Evolutionary conservation across 23 tunicate species (phyloP).

Genomic region (Halocynthia aurantium): DNA sequence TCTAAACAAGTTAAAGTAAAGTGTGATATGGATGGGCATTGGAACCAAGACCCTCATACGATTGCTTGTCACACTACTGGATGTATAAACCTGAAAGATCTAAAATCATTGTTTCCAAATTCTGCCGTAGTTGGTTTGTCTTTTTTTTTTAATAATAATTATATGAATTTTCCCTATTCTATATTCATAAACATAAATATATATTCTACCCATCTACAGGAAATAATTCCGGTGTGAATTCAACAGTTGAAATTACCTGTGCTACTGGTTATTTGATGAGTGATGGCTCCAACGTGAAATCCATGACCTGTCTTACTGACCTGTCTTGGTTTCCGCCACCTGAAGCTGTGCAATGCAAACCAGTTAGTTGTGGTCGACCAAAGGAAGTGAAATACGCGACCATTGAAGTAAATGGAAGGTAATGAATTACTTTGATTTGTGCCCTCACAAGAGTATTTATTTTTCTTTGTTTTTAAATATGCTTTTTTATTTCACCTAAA

Average conservation of each 20-base stretch:
- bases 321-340: slow-evolving; percentile 51
- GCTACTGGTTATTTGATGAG: slow-evolving; percentile 41
- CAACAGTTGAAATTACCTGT: slow-evolving; percentile 36
- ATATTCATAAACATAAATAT: not conserved
- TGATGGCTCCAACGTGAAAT: slow-evolving; percentile 14
- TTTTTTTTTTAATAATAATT: no score
- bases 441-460: not conserved
- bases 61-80: slow-evolving; percentile 34
- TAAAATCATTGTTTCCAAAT: slow-evolving; percentile 6
- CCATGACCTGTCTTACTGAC: slow-evolving; percentile 18
- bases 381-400: slow-evolving; percentile 12
- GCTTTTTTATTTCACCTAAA: no score
- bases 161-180: not conserved
- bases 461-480: no score
- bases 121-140: slow-evolving; percentile 5
- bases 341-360: slow-evolving; percentile 24
- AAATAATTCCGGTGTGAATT: slow-evolving; percentile 21
- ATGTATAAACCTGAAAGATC: slow-evolving; percentile 16
- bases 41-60: slow-evolving; percentile 46
- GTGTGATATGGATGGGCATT: slow-evolving; percentile 37
- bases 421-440: not conserved
- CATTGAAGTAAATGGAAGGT: slow-evolving; percentile 25
- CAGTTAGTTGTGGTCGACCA: slow-evolving; percentile 41
- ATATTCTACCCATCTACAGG: slow-evolving; percentile 12
- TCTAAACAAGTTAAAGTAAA: slow-evolving; percentile 13